Evolutionary conservation across 37 sponge, comb jelly and placozoan species (phyloP).

Genomic region (Cliona cf. orientalis): DNA sequence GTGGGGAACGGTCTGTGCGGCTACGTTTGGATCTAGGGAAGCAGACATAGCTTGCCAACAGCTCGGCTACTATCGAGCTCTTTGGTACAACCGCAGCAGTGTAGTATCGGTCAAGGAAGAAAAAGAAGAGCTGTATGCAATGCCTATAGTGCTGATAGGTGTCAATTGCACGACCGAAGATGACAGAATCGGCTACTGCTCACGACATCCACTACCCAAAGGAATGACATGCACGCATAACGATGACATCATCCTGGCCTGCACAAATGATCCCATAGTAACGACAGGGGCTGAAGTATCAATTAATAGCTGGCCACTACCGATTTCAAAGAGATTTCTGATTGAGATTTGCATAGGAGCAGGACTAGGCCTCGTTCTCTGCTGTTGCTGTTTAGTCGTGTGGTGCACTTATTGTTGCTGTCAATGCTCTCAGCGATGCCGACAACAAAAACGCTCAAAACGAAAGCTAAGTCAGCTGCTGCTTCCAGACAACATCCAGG

Average conservation of each 20-base stretch:
- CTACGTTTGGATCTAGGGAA: not conserved
- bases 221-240: conserved; percentile 20
- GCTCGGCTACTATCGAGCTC: conserved; percentile 1
- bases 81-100: not conserved
- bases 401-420: not conserved
- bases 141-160: not conserved
- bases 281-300: not conserved
- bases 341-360: not conserved
- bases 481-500: no score
- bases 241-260: not conserved
- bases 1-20: conserved; percentile 17
- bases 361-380: not conserved
- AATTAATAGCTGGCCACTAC: not conserved
- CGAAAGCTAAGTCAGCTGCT: no score
- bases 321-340: not conserved
- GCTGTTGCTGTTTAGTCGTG: not conserved
- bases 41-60: conserved; percentile 10
- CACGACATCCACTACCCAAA: no score
- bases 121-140: no score
- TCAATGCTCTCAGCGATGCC: no score
- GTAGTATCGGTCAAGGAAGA: not conserved
- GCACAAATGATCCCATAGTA: conserved; percentile 11
- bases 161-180: not conserved
- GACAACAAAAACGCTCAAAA: no score
- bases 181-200: not conserved